Evolutionary conservation across 2,888 invertebrate genomes (phyloP).

Genomic region (Trypoxylon attenuatum): DNA sequence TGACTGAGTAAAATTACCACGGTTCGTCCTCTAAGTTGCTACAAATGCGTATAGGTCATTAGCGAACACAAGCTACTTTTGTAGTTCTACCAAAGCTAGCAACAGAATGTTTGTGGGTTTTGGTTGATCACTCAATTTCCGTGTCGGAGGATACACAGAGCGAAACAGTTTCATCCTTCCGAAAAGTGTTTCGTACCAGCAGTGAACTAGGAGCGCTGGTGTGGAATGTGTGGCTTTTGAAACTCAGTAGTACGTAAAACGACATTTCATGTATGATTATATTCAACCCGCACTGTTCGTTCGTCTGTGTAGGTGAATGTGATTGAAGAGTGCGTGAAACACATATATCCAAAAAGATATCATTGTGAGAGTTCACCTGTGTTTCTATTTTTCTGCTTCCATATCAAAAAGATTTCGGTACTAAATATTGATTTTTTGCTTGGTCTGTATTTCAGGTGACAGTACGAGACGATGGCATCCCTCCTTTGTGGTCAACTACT

Average conservation of each 20-base stretch:
- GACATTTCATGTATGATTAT: background rate
- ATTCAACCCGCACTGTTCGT: background rate
- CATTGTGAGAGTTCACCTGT: too few relatives aligned
- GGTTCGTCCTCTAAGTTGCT: too few relatives aligned
- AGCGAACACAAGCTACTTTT: too few relatives aligned
- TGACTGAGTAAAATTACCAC: too few relatives aligned
- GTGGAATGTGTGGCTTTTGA: background rate
- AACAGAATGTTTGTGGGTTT: background rate
- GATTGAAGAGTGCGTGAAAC: too few relatives aligned
- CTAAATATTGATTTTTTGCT: background rate
- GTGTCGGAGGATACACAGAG: background rate
- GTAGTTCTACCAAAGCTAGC: too few relatives aligned
- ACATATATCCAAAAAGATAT: too few relatives aligned
- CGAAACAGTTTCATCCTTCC: background rate
- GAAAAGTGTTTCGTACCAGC: background rate
- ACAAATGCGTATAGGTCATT: too few relatives aligned
- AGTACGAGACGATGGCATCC: conserved; percentile 87
- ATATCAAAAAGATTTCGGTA: background rate
- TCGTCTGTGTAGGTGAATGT: background rate
- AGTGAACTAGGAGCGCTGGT: background rate
- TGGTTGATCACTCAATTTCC: background rate
- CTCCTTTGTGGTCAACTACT: conserved; percentile 84
- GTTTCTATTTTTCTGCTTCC: too few relatives aligned
- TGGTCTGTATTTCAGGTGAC: conserved; percentile 76
- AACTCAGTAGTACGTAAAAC: background rate